These are phyloP conservation scores for Myotis daubentonii DNA, from an alignment of 2,797 vertebrate genomes.

Conservation along the genomic window DNA sequence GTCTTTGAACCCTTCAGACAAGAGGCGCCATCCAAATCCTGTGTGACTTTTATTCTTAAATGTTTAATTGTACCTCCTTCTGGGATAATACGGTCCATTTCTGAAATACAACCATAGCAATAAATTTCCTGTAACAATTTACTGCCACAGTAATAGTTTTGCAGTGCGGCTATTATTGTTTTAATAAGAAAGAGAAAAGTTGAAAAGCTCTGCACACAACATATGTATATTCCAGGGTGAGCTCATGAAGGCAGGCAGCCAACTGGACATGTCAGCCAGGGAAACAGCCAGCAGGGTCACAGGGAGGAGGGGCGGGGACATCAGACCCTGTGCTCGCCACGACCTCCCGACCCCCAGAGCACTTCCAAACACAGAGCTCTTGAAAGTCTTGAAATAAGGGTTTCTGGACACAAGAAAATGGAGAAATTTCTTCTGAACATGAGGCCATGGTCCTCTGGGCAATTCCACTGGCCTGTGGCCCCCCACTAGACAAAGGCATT, in stretches of 20 bases:
- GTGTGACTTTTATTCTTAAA: background rate
- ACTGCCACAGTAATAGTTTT: conserved; percentile 54
- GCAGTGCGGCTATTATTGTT: conserved; percentile 34
- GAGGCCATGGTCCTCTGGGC: background rate
- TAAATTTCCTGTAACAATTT: conserved; percentile 58
- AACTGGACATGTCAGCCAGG: background rate
- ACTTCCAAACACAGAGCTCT: background rate
- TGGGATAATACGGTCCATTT: conserved; percentile 10
- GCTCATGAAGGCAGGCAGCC: background rate
- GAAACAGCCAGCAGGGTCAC: background rate
- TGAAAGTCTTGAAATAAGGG: background rate
- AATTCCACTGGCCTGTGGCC: background rate
- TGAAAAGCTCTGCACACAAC: background rate
- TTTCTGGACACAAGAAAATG: background rate
- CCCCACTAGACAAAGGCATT: too few species aligned
- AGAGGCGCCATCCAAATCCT: background rate
- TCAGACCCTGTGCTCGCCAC: fast-evolving
- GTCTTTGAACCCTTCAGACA: background rate
- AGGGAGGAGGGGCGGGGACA: too few species aligned
- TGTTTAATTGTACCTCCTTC: conserved; percentile 51
- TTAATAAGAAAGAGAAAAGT: background rate
- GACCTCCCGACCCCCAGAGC: background rate
- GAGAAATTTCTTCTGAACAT: background rate
- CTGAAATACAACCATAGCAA: conserved; percentile 53
- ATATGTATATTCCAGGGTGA: background rate